phyloP scores from a whole-genome alignment of 2,888 invertebrate genomes.

The Aromia moschata region DNA sequence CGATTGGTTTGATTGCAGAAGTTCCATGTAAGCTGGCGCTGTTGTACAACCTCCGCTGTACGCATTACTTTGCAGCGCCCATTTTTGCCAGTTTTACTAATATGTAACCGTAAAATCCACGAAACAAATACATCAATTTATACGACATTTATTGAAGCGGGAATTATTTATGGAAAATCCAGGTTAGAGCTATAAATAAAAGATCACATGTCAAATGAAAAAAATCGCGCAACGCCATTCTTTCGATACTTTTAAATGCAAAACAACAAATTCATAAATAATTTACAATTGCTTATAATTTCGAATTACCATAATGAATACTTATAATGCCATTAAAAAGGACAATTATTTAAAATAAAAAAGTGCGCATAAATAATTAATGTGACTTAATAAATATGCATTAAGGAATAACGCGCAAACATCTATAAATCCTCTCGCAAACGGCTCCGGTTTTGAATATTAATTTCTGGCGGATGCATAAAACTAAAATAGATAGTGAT shows the following conservation, averaged over 20 bases:
- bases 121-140: too few relatives aligned
- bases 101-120: too few relatives aligned
- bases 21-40: too few relatives aligned
- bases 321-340: constrained; percentile 20
- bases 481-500: constrained; percentile 42
- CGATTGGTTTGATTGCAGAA: too few relatives aligned
- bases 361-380: constrained; percentile 22
- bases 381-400: constrained; percentile 34
- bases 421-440: constrained; percentile 43
- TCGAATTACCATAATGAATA: constrained; percentile 23
- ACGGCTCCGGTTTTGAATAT: constrained; percentile 41
- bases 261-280: constrained; percentile 19
- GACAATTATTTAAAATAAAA: constrained; percentile 15
- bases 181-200: constrained; percentile 17
- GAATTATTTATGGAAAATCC: too few relatives aligned
- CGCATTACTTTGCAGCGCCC: too few relatives aligned
- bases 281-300: constrained; percentile 22
- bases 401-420: constrained; percentile 37
- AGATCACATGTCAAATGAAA: constrained; percentile 17
- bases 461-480: constrained; percentile 44
- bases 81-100: too few relatives aligned
- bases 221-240: constrained; percentile 5
- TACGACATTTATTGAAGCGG: too few relatives aligned
- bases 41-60: too few relatives aligned
- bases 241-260: constrained; percentile 17